Conservation (phyloP, 2,797 vertebrate species). For the Stomatorhinus walkeri region DNA sequence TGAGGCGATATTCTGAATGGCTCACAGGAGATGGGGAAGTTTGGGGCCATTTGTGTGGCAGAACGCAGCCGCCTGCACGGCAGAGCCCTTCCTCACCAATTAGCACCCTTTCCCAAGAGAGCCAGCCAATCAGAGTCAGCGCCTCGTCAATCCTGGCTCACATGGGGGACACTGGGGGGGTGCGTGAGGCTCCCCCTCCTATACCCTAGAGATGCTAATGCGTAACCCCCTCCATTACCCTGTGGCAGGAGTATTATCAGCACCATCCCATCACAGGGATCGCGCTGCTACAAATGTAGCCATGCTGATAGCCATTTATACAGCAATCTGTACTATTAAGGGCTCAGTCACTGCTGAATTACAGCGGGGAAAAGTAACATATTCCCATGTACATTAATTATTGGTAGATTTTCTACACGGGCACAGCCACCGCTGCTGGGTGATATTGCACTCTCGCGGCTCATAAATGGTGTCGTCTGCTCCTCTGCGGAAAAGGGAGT, state of each 20-base stretch:
- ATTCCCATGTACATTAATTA: conserved; percentile 2
- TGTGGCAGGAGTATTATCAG: conserved; percentile 11
- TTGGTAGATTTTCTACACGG: not conserved
- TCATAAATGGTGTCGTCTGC: not conserved
- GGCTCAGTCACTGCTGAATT: not conserved
- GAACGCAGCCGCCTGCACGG: conserved; percentile 34
- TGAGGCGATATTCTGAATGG: not conserved
- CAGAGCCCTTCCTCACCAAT: conserved; percentile 49
- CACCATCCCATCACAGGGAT: not conserved
- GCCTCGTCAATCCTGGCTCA: not conserved
- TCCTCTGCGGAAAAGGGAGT: not conserved
- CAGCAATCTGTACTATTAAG: not conserved
- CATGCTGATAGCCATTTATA: conserved; percentile 1
- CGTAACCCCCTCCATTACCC: conserved; percentile 33
- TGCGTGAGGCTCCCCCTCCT: not conserved
- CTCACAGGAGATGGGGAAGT: not conserved
- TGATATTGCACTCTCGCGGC: not conserved
- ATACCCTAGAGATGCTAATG: conserved; percentile 23
- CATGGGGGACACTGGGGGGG: not conserved
- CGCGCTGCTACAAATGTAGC: not conserved
- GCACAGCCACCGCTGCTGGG: not conserved
- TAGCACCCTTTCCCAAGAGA: conserved; percentile 43
- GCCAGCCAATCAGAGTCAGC: conserved; percentile 23
- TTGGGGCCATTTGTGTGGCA: not conserved
- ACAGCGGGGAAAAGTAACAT: not conserved